Conservation (phyloP, 2,888 invertebrate species). For the Cerastis rubricosa region DNA sequence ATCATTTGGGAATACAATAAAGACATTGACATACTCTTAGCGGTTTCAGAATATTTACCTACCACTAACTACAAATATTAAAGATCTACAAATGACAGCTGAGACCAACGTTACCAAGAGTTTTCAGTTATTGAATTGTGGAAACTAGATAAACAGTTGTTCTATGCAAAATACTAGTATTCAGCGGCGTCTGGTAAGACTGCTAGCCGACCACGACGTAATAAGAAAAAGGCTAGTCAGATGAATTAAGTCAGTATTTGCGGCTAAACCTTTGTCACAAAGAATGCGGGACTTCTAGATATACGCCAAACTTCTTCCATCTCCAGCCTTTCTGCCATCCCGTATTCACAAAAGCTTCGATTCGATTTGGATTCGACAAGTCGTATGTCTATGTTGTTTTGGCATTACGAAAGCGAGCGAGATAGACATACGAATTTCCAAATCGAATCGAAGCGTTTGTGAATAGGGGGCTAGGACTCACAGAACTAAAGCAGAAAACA, state of each 20-base stretch:
- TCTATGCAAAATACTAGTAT: background rate
- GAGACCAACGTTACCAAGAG: background rate
- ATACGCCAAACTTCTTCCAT: slow-evolving; percentile 3
- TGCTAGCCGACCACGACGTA: background rate
- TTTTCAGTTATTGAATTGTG: background rate
- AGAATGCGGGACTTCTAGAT: background rate
- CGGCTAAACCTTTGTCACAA: background rate
- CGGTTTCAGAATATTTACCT: background rate
- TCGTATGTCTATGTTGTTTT: too few relatives aligned
- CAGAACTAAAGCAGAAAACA: background rate
- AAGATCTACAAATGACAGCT: too few relatives aligned
- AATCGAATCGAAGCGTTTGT: too few relatives aligned
- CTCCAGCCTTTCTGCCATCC: too few relatives aligned
- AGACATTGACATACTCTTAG: background rate
- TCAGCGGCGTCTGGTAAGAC: background rate
- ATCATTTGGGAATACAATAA: background rate
- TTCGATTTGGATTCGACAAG: too few relatives aligned
- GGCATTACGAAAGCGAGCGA: too few relatives aligned
- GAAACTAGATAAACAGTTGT: background rate
- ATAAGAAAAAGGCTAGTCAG: background rate
- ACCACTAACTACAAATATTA: background rate
- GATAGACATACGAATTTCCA: too few relatives aligned
- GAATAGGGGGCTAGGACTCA: background rate
- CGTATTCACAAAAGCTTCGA: too few relatives aligned
- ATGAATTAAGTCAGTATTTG: background rate